Conservation (phyloP, 1,140 invertebrate genomes). For the Paracyclopina nana region DNA sequence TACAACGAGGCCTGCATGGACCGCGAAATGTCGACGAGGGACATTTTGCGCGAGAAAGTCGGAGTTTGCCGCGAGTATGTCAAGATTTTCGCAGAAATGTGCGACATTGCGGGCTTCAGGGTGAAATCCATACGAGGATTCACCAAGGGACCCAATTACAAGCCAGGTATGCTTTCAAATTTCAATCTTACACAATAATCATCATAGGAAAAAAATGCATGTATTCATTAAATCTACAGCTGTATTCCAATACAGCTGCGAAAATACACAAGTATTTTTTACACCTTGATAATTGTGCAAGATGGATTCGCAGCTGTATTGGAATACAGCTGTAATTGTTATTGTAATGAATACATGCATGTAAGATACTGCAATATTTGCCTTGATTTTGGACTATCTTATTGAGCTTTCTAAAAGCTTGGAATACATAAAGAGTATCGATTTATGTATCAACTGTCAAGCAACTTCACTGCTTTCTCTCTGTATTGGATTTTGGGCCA, state of each 20-base stretch:
- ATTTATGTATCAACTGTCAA: no score
- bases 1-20: slow-evolving; percentile 25
- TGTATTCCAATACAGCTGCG: not conserved
- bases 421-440: no score
- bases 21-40: slow-evolving; percentile 20
- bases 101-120: slow-evolving; percentile 22
- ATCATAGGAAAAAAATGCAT: slow-evolving; percentile 7
- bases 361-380: no score
- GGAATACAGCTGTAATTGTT: not conserved
- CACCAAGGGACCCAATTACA: slow-evolving; percentile 24
- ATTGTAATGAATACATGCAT: not conserved
- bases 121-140: slow-evolving; percentile 26
- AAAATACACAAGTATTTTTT: slow-evolving; percentile 3
- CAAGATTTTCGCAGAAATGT: slow-evolving; percentile 24
- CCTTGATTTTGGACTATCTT: no score
- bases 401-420: no score
- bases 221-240: not conserved
- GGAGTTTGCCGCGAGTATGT: slow-evolving; percentile 26
- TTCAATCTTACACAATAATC: not conserved
- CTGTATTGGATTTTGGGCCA: no score
- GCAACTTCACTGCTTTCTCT: no score
- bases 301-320: not conserved
- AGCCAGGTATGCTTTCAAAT: slow-evolving; percentile 19
- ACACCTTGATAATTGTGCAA: not conserved
- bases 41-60: slow-evolving; percentile 22